These are phyloP conservation scores for Procambarus virginalis DNA, from an alignment of 1,140 invertebrate genomes.

Conservation along the genomic window DNA sequence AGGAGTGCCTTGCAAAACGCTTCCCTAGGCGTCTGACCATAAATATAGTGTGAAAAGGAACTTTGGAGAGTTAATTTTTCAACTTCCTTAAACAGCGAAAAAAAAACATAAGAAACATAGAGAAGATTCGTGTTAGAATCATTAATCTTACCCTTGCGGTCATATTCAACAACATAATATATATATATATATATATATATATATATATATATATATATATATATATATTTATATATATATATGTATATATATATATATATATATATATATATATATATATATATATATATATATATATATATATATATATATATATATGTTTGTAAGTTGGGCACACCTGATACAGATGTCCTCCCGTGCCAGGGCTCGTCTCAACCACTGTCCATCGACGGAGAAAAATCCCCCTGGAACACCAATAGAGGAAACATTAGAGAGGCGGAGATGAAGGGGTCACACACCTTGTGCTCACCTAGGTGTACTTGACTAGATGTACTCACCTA, in stretches of 20 bases:
- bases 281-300: neutral
- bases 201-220: conserved; percentile 26
- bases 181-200: conserved; percentile 26
- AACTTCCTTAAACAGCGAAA: too few species aligned
- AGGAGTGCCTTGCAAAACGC: too few species aligned
- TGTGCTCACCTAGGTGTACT: too few species aligned
- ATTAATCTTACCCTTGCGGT: too few species aligned
- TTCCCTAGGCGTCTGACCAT: too few species aligned
- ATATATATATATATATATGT: neutral
- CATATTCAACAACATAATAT: too few species aligned
- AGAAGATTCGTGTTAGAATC: too few species aligned
- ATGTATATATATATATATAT: conserved; percentile 12
- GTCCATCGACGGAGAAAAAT: neutral
- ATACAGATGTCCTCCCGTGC: neutral
- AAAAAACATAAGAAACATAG: too few species aligned
- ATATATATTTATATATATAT: conserved; percentile 19
- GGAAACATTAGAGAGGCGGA: neutral
- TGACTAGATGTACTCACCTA: too few species aligned
- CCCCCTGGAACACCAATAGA: neutral
- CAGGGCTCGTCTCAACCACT: neutral
- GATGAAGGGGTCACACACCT: too few species aligned
- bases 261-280: neutral
- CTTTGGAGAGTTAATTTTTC: too few species aligned
- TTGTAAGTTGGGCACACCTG: neutral
- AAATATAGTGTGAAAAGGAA: too few species aligned